phyloP scores from a whole-genome alignment of 2,888 invertebrate species.

The Imbricaverruca yamaguchii region DNA sequence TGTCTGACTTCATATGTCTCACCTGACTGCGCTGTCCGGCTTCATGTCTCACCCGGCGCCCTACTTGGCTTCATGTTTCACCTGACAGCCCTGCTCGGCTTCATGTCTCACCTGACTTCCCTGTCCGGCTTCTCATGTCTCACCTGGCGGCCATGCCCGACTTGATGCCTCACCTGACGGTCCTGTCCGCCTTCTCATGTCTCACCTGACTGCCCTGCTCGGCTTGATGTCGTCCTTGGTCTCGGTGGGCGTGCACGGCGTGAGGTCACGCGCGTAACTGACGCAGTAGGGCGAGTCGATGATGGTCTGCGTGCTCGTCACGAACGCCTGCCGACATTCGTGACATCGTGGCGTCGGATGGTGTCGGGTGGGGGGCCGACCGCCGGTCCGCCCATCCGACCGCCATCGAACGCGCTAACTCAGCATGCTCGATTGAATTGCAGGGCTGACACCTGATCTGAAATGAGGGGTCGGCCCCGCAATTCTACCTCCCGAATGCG shows the following conservation, averaged over 20 bases:
- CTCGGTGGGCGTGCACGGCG: background rate
- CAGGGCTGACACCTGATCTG: too few relatives aligned
- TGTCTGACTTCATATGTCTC: too few relatives aligned
- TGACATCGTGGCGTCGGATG: too few relatives aligned
- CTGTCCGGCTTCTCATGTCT: too few relatives aligned
- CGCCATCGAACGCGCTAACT: too few relatives aligned
- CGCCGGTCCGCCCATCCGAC: too few relatives aligned
- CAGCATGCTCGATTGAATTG: too few relatives aligned
- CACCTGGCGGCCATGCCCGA: too few relatives aligned
- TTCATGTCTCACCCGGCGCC: background rate
- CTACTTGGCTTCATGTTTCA: background rate
- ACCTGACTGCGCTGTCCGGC: background rate
- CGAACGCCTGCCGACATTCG: background rate
- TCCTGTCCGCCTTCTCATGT: background rate
- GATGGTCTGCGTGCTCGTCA: conserved; percentile 7
- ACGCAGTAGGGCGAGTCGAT: conserved; percentile 22
- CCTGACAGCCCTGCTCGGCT: background rate
- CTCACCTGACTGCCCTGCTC: background rate
- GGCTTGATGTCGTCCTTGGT: background rate
- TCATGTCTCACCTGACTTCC: background rate
- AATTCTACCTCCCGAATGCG: too few relatives aligned
- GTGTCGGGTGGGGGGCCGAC: too few relatives aligned
- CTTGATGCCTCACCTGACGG: background rate
- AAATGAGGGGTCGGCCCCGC: too few relatives aligned
- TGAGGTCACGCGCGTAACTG: background rate